phyloP scores from a whole-genome alignment of 2,113 vertebrate genomes.

The Gallinago paraguaiae region DNA sequence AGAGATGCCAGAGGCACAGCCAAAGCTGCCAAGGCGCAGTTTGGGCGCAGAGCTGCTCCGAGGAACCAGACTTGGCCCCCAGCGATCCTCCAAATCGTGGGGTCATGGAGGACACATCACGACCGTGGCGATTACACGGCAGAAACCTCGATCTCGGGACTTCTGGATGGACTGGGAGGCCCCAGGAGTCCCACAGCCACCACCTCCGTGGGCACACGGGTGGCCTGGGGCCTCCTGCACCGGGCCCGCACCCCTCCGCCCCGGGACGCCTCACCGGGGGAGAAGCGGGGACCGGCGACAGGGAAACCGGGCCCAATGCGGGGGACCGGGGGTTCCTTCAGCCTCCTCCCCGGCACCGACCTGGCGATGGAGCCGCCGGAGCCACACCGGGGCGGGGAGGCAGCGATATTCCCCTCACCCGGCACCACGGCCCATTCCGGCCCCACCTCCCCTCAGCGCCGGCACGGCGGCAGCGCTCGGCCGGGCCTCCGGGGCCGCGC shows the following conservation, averaged over 20 bases:
- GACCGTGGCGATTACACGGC: rapidly evolving
- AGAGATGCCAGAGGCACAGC: neutral
- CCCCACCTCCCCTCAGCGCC: neutral
- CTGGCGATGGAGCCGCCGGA: neutral
- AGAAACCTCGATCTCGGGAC: neutral
- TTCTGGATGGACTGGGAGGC: neutral
- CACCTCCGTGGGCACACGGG: rapidly evolving
- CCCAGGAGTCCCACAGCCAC: neutral
- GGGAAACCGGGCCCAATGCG: neutral
- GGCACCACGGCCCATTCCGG: neutral
- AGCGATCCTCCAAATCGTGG: neutral
- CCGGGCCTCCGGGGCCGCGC: neutral
- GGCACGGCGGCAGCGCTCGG: neutral
- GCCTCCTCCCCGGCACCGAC: neutral
- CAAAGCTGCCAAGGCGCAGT: rapidly evolving
- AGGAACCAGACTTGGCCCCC: neutral
- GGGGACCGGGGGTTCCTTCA: rapidly evolving
- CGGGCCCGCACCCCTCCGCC: neutral
- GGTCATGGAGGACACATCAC: neutral
- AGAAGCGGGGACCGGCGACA: neutral
- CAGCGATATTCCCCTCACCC: neutral
- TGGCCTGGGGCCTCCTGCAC: neutral
- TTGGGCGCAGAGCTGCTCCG: neutral
- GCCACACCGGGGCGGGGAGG: neutral
- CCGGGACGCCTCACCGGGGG: neutral